A percentile compares a stretch with the other conserved stretches of the same genome.
phyloP scores from a whole-genome alignment of 2,888 invertebrate species.

The Thyatira batis region DNA sequence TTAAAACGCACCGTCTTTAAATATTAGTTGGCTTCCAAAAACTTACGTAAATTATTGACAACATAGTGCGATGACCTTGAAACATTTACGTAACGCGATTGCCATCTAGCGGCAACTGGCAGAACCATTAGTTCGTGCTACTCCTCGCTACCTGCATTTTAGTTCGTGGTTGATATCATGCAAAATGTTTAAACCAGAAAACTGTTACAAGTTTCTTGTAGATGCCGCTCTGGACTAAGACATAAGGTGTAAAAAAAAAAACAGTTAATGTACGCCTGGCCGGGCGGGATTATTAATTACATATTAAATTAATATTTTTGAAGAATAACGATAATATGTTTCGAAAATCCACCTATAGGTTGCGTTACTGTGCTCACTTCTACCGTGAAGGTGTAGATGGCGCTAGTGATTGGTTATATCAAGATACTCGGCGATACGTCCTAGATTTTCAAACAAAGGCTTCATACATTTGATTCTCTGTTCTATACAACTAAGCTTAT shows the following conservation, averaged over 20 bases:
- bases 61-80: neutral
- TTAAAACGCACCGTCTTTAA: neutral
- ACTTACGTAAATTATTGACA: neutral
- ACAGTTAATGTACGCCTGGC: too few species aligned
- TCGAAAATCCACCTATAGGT: neutral
- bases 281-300: neutral
- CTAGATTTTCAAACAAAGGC: too few species aligned
- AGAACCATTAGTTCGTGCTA: conserved; percentile 19
- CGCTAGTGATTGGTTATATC: neutral
- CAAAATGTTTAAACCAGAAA: too few species aligned
- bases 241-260: too few species aligned
- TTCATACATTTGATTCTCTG: too few species aligned
- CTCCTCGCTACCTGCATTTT: neutral
- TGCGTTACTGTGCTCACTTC: neutral
- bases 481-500: too few species aligned
- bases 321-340: neutral
- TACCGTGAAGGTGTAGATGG: neutral
- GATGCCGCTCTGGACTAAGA: neutral
- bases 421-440: too few species aligned
- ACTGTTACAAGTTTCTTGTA: neutral
- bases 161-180: neutral
- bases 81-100: neutral
- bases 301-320: neutral
- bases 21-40: neutral
- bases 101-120: conserved; percentile 38